Evolutionary conservation across 2,888 invertebrate species (phyloP), one percentile per base, ranked within the genome.

Genomic region (Drosophila suboccidentalis): DNA sequence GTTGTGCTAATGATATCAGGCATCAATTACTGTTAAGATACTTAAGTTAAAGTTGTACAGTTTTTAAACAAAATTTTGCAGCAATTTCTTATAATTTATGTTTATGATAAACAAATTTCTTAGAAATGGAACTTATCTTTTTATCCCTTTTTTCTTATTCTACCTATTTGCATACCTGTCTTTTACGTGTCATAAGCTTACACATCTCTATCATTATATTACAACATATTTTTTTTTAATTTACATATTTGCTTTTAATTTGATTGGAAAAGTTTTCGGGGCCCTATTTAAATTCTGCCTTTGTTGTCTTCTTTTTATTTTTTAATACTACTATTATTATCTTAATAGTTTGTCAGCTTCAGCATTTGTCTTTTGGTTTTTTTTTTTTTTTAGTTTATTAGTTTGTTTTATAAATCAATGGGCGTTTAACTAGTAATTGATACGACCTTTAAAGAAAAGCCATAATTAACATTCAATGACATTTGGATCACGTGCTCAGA

Each of bases 381-480:
- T 5, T 36, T 10, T 38, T 47, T 10, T 13, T 22, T 15, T n/a
- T 22, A 32, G 15, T 46, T 46, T 34, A 50, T 19, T 22, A 15
- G 36, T 39, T 11, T 29, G 26, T 51, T 53, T 64, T 54, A 65
- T 55, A 72, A 60, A 22, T 19, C 50, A 50, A 34, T 46, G 39
- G 47, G 54, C 57, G 47, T 82, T 59, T 61, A 50, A 65, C 34
- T 58, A 43, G 47, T 67, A 67, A 63, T 17, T 50, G 49, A 70
- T 66, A 34, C 53, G 71, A 22, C 80, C 80, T 86, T 71, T 70
- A 36, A 70, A 67, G 76, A 87, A 73, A 89, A 71, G 51, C 55
- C 63, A 69, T 89, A 79, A 83, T 85, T 63, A 64, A 61, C 55
- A 61, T 47, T 65, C 83, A 89, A 88, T 82, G 90, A 49, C 88